Evolutionary conservation across 2,797 vertebrate genomes (phyloP).

Genomic region (Vireo griseus): DNA sequence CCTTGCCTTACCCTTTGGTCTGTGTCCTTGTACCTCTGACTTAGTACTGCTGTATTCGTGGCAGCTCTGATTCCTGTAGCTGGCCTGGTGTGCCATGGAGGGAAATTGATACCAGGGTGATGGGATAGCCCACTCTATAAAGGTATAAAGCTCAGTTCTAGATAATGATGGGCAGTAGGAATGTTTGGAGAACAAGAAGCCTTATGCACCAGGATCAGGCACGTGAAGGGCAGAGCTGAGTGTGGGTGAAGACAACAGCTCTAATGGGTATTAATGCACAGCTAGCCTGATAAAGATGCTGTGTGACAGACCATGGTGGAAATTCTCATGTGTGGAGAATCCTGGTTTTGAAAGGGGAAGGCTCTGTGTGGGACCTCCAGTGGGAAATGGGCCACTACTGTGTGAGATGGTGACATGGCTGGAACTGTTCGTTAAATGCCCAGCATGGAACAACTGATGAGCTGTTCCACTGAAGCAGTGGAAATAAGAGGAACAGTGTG

Average conservation of each 20-base stretch:
- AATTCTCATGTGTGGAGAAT: not conserved
- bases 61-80: not conserved
- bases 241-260: fast-evolving
- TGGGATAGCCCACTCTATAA: not conserved
- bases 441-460: not conserved
- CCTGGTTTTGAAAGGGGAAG: not conserved
- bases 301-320: not conserved
- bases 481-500: not conserved
- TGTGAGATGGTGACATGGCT: not conserved
- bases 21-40: not conserved
- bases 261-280: not conserved
- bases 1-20: not conserved
- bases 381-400: fast-evolving
- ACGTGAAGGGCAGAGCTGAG: not conserved
- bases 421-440: not conserved
- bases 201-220: not conserved
- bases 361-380: not conserved
- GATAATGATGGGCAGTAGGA: not conserved
- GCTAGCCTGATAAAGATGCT: not conserved
- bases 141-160: not conserved
- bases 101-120: not conserved
- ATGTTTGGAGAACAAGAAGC: not conserved
- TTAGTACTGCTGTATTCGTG: not conserved
- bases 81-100: not conserved
- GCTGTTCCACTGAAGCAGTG: not conserved